Conservation (phyloP, 1,140 invertebrate genomes). For the Drosophila saltans region DNA sequence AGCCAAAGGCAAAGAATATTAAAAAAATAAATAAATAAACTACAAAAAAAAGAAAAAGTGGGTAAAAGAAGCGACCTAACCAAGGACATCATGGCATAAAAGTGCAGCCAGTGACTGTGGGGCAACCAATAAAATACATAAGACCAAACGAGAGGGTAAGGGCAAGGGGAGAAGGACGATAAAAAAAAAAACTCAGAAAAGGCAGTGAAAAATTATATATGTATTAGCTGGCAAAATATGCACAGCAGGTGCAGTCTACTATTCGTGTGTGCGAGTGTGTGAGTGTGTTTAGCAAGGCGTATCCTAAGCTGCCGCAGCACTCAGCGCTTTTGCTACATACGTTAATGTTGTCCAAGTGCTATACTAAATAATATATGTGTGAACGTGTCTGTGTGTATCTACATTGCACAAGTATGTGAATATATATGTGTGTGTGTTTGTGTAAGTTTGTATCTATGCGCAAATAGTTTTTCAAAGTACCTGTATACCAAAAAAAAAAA, state of each 20-base stretch:
- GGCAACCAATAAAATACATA: conserved; percentile 60
- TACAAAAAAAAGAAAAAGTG: conserved; percentile 18
- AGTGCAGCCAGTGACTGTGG: conserved; percentile 42
- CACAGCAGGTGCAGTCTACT: conserved; percentile 62
- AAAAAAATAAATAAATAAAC: conserved; percentile 44
- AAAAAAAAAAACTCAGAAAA: conserved; percentile 44
- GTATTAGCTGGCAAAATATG: conserved; percentile 67
- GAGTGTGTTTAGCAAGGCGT: conserved; percentile 42
- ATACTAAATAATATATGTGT: conserved; percentile 74
- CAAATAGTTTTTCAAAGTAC: conserved; percentile 79
- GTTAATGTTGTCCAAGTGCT: conserved; percentile 79
- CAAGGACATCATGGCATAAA: conserved; percentile 36
- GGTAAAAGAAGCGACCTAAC: conserved; percentile 17
- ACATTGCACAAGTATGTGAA: conserved; percentile 29
- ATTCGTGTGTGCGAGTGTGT: conserved; percentile 19
- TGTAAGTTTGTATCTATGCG: conserved; percentile 39
- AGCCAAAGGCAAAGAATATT: conserved; percentile 75
- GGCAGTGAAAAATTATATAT: conserved; percentile 72
- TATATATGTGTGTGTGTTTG: conserved; percentile 22
- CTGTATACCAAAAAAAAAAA: conserved; percentile 6
- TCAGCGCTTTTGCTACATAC: conserved; percentile 62
- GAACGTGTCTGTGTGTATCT: conserved; percentile 25
- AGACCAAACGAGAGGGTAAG: background rate
- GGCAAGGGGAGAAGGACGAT: background rate
- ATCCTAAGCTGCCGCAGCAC: conserved; percentile 71